phyloP scores from a whole-genome alignment of 2,888 invertebrate species.

The Crocallis elinguaria region DNA sequence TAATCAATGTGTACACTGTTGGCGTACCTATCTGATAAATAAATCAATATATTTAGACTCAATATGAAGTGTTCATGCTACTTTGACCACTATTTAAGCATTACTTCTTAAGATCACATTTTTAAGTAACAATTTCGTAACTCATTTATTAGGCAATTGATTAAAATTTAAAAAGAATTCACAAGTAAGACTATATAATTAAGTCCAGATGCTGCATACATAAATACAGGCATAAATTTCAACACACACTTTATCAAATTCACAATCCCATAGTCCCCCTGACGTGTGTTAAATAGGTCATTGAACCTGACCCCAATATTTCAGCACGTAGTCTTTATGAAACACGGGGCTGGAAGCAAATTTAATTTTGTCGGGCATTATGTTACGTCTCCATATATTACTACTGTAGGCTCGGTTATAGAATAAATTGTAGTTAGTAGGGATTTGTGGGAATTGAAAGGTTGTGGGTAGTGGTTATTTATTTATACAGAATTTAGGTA shows the following conservation, averaged over 20 bases:
- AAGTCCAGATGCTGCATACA: no score
- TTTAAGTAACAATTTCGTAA: no score
- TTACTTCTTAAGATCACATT: no score
- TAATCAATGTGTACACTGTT: no score
- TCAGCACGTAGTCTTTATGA: slow-evolving; percentile 40
- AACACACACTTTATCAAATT: slow-evolving; percentile 2
- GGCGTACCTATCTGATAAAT: no score
- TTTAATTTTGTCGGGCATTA: slow-evolving; percentile 44
- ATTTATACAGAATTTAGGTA: background rate
- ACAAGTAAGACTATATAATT: no score
- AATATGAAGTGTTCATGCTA: no score
- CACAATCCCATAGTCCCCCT: background rate
- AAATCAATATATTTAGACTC: no score
- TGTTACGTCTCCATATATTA: slow-evolving; percentile 17
- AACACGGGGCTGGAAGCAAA: slow-evolving; percentile 46
- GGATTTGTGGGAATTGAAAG: slow-evolving; percentile 4
- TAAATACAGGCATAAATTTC: background rate
- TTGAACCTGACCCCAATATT: slow-evolving; percentile 29
- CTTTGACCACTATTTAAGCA: no score
- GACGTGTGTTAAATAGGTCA: slow-evolving; percentile 18
- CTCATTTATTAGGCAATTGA: no score
- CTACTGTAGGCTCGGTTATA: background rate
- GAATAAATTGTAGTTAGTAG: slow-evolving; percentile 8
- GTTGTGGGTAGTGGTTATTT: background rate
- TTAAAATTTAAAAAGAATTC: no score